phyloP scores from a whole-genome alignment of 2,113 vertebrate species.

The Ginglymostoma cirratum region DNA sequence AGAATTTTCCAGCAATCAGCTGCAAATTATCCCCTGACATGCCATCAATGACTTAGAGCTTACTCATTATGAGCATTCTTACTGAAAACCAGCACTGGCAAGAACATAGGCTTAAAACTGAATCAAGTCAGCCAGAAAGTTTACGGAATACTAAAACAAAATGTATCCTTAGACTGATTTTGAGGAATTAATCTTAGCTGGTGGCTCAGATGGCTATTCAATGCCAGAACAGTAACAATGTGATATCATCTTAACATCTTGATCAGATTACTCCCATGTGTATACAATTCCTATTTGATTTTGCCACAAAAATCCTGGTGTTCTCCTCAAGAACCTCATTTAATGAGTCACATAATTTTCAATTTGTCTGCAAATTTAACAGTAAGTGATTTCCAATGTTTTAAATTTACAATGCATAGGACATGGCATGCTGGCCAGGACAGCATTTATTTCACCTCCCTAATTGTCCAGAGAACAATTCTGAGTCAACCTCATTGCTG shows the following conservation, averaged over 20 bases:
- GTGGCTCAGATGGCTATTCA: neutral
- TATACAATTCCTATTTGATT: neutral
- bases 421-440: neutral
- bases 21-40: neutral
- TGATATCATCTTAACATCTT: neutral
- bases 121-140: neutral
- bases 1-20: neutral
- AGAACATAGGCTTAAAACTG: neutral
- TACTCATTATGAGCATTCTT: neutral
- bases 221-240: neutral
- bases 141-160: neutral
- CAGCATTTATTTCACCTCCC: too few species aligned
- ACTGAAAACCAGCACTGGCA: neutral
- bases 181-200: neutral
- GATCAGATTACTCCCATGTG: neutral
- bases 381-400: neutral
- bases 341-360: neutral
- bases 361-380: neutral
- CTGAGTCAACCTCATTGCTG: too few species aligned
- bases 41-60: neutral
- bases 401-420: neutral
- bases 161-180: neutral
- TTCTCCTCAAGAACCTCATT: neutral
- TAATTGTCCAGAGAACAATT: too few species aligned
- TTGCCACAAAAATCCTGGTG: neutral